Percentiles rank a stretch among this genome's conserved stretches.
Evolutionary conservation across 2,888 invertebrate genomes (phyloP).

Genomic region (Drosophila quinaria): DNA sequence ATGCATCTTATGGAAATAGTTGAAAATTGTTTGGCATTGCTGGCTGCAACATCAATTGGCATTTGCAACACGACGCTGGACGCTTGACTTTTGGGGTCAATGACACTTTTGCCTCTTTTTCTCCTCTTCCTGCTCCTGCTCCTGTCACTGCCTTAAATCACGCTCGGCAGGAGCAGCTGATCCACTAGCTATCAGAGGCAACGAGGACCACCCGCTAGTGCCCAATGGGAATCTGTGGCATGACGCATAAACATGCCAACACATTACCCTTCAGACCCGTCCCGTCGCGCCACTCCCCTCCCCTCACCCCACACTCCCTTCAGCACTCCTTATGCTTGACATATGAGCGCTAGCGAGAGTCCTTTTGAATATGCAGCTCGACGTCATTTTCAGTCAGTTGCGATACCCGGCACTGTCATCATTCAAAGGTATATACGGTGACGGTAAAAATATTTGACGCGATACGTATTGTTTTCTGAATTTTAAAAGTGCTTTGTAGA

Average conservation of each 20-base stretch:
- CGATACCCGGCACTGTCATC: constrained; percentile 1
- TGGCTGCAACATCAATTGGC: constrained; percentile 23
- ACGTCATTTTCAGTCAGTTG: constrained; percentile 60
- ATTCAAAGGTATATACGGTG: not conserved
- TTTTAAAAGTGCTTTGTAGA: no score
- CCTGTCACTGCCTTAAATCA: not conserved
- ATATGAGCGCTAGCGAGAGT: constrained; percentile 39
- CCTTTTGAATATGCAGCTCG: constrained; percentile 68
- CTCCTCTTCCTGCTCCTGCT: no score
- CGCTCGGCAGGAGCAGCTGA: constrained; percentile 4
- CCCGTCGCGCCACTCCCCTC: constrained; percentile 2
- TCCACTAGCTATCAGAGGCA: constrained; percentile 28
- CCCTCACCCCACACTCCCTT: no score
- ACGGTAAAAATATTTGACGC: no score
- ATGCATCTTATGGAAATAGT: constrained; percentile 38
- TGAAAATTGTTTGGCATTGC: constrained; percentile 14
- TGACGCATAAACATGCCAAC: constrained; percentile 62
- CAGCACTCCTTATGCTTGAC: constrained; percentile 24
- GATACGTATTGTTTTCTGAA: no score
- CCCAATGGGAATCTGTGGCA: constrained; percentile 42
- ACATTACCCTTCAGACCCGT: constrained; percentile 32
- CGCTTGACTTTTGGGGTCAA: constrained; percentile 59
- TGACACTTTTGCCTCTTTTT: constrained; percentile 48
- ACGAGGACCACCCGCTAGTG: constrained; percentile 43
- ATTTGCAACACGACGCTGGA: constrained; percentile 15